Evolutionary conservation across 2,113 vertebrate genomes (phyloP).

Genomic region (Myrmophylax atrothorax): DNA sequence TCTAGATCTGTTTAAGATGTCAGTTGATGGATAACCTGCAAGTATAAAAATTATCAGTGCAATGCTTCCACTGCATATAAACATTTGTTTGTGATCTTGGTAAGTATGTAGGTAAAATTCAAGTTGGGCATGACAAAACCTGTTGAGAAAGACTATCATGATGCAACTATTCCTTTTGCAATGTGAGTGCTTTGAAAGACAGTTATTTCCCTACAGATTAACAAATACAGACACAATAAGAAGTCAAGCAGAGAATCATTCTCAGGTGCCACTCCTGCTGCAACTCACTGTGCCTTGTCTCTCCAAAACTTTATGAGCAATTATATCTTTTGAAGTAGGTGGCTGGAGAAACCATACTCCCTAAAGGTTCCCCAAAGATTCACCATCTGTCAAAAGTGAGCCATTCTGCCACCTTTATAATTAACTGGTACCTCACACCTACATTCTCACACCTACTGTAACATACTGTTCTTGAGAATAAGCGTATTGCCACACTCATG

Average conservation of each 20-base stretch:
- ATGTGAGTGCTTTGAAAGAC: neutral
- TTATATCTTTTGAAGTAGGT: slow-evolving; percentile 67
- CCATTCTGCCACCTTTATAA: slow-evolving; percentile 78
- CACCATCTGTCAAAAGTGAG: slow-evolving; percentile 78
- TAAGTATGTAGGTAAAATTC: neutral
- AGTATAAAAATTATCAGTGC: neutral
- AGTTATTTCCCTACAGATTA: neutral
- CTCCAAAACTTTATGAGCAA: slow-evolving; percentile 25
- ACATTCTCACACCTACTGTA: slow-evolving; percentile 74
- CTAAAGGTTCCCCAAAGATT: slow-evolving; percentile 71
- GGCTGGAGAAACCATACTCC: slow-evolving; percentile 55
- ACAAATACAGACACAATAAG: neutral
- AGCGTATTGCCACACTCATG: neutral
- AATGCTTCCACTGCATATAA: neutral
- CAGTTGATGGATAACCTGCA: neutral
- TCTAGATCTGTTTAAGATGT: neutral
- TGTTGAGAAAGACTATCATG: neutral
- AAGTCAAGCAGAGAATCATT: neutral
- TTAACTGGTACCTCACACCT: slow-evolving; percentile 76
- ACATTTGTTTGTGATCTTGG: neutral
- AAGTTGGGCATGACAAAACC: neutral
- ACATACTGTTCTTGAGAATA: slow-evolving; percentile 58
- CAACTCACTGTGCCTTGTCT: neutral
- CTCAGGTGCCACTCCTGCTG: neutral
- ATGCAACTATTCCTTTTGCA: neutral